Conservation (phyloP, 2,888 invertebrate genomes). For the Scaeva pyrastri region DNA sequence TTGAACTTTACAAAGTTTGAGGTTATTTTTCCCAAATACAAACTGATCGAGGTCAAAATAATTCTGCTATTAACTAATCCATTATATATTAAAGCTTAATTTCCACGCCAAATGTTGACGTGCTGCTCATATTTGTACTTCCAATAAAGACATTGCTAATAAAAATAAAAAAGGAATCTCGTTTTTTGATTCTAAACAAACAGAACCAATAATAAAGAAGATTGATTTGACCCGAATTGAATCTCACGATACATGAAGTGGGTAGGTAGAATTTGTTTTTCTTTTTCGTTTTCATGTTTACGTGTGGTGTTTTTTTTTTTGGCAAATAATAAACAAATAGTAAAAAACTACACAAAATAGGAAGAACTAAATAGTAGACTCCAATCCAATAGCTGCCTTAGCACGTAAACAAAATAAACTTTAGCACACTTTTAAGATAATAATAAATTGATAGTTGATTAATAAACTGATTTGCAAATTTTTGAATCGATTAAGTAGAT, state of each 20-base stretch:
- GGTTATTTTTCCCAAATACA: no score
- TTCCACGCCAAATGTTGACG: not conserved
- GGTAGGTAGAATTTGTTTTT: not conserved
- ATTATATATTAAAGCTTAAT: no score
- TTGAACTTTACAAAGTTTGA: no score
- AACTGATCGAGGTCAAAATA: no score
- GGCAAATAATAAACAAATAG: not conserved
- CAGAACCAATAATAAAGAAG: not conserved
- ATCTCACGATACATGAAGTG: not conserved
- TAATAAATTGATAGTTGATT: not conserved
- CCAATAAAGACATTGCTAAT: not conserved
- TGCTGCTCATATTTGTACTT: not conserved
- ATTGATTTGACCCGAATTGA: conserved; percentile 22
- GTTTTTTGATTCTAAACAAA: not conserved
- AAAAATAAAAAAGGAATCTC: not conserved
- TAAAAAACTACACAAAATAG: not conserved
- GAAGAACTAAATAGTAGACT: not conserved
- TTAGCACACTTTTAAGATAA: not conserved
- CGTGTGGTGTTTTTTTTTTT: conserved; percentile 19
- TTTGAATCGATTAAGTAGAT: not conserved
- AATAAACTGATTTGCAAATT: conserved; percentile 19
- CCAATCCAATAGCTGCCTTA: not conserved
- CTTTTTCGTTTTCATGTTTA: not conserved
- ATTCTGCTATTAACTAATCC: no score
- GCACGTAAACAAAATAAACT: not conserved